Conservation (phyloP, 2,797 vertebrate species). For the Pseudotriccus pelzelni region DNA sequence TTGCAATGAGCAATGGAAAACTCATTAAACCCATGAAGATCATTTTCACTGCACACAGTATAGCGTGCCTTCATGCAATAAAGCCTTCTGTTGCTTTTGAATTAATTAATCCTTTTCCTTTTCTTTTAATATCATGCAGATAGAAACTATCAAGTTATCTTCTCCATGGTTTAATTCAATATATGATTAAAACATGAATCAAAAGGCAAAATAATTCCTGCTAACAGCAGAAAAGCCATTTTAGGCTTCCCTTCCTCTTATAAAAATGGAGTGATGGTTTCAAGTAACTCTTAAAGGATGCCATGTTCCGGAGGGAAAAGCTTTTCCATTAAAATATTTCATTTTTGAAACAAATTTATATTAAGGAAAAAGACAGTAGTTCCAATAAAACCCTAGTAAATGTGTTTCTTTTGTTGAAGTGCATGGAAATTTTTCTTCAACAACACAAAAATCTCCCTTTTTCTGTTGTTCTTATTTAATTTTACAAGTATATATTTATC, state of each 20-base stretch:
- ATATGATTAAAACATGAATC: neutral
- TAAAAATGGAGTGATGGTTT: neutral
- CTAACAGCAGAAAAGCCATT: neutral
- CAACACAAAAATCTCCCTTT: accelerated
- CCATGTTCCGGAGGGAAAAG: neutral
- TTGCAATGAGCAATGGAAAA: neutral
- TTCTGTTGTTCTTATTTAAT: neutral
- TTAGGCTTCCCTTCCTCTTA: neutral
- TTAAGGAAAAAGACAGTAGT: neutral
- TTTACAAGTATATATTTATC: neutral
- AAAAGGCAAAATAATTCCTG: neutral
- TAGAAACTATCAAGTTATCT: neutral
- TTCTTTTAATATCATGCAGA: neutral
- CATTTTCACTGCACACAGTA: neutral
- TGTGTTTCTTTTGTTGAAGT: neutral
- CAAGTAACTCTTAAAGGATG: neutral
- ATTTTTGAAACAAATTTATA: neutral
- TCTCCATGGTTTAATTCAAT: neutral
- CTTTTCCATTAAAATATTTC: neutral
- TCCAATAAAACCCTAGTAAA: neutral
- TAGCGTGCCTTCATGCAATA: neutral
- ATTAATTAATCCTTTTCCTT: neutral
- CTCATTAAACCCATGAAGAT: neutral
- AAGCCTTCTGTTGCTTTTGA: neutral
- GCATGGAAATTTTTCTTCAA: neutral